These are phyloP conservation scores for Pseudochirops corinnae DNA, from an alignment of 2,797 vertebrate genomes.

Conservation along the genomic window DNA sequence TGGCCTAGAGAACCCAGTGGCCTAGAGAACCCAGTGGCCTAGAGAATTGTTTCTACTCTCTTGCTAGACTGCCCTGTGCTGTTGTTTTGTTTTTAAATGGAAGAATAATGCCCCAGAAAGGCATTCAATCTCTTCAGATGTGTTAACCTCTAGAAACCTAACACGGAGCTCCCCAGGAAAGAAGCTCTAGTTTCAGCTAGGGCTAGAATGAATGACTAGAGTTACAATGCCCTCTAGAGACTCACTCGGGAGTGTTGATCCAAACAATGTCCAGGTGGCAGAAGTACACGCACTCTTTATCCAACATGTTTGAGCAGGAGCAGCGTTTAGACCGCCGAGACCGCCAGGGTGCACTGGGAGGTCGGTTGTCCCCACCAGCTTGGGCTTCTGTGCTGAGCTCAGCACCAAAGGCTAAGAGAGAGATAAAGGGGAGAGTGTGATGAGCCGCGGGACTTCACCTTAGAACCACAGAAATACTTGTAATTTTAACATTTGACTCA, in stretches of 20 bases:
- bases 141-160: background rate
- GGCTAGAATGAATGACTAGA: constrained; percentile 22
- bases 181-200: background rate
- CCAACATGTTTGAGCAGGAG: constrained; percentile 94
- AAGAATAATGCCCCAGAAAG: no score
- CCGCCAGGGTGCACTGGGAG: constrained; percentile 74
- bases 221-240: constrained; percentile 75
- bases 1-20: background rate
- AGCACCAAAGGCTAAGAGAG: constrained; percentile 69
- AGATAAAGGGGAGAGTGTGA: constrained; percentile 33
- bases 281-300: constrained; percentile 98
- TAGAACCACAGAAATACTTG: background rate
- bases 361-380: constrained; percentile 73
- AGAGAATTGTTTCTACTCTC: background rate
- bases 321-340: constrained; percentile 92
- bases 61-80: background rate
- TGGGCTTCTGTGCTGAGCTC: constrained; percentile 48
- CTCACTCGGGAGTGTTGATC: constrained; percentile 99
- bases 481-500: background rate
- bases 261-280: constrained; percentile 99
- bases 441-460: background rate
- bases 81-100: background rate
- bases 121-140: background rate
- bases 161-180: background rate
- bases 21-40: background rate